Conservation (phyloP, 2,797 vertebrate species). For the Orestias chungarensis region DNA sequence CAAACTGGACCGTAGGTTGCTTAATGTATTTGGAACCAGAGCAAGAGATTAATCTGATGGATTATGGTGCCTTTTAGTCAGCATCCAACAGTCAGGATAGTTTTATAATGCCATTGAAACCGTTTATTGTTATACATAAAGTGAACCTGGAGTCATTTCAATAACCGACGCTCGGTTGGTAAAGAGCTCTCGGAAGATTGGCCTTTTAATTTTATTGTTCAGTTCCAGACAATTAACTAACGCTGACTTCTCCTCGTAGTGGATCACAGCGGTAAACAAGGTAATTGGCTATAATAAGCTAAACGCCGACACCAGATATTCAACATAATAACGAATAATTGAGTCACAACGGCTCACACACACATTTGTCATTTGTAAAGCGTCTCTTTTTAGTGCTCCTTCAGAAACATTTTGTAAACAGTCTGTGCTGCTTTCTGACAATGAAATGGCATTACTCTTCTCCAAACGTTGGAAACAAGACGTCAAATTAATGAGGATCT, state of each 20-base stretch:
- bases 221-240: constrained; percentile 4
- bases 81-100: background rate
- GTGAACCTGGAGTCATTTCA: background rate
- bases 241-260: constrained; percentile 1
- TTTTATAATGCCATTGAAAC: background rate
- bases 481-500: background rate
- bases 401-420: background rate
- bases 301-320: background rate
- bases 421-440: background rate
- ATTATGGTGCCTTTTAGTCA: background rate
- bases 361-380: background rate
- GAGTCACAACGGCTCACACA: background rate
- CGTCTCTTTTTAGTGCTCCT: background rate
- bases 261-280: constrained; percentile 9
- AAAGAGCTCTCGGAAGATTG: background rate
- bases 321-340: background rate
- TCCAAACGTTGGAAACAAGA: background rate
- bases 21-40: background rate
- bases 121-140: background rate
- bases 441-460: background rate
- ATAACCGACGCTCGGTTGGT: background rate
- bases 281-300: constrained; percentile 5
- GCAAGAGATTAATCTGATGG: background rate
- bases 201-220: constrained; percentile 9
- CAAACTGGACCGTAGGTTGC: background rate